Evolutionary conservation across 2,888 invertebrate species (phyloP), one percentile per base, ranked within the genome.

Genomic region (Celastrina argiolus): DNA sequence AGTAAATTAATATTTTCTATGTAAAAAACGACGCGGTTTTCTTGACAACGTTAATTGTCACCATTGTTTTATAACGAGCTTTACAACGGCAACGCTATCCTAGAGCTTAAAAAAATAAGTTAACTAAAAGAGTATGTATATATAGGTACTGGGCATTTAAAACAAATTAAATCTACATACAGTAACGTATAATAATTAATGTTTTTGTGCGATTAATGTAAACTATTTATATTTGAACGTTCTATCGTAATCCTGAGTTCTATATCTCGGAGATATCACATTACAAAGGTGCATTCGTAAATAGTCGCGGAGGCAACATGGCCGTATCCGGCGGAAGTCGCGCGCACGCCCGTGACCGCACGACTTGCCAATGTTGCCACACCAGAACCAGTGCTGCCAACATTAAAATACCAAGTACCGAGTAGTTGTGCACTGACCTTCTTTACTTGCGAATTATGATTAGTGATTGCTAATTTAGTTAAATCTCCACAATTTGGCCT

Each of bases 241-340:
- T 36, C 36, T 22, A 51, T 16, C 10, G 18, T 8, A 10, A 18
- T 26, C 18, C 22, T 26, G 22, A 22, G 51, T 22, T 12, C 22
- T 59, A 18, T 59, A 16, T 18, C 34, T 26, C 42, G 16, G 16
- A 59, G 42, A 31, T 67, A 63, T 69, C 66, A 64, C 36, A 67
- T 66, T 66, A 67, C 69, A 65, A 67, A 59, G 66, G 51, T 65
- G 59, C 28, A 28, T 42, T 42, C 59, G 59, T 39, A 56, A 22
- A 41, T 41, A 41, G 58, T 42, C 45, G 42, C 59, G 42, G 58
- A 56, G 56, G 58, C 66, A 66, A 59, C 65, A 65, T 41, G 59
- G 66, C 85, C 84, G 85, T 78, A 84, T 90, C 90, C 90, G 89
- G 76, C 88, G 90, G 89, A 91, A 84, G 87, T 84, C 78, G 85